Conservation (phyloP, 2,797 vertebrate species). For the Telmatherina bonti region DNA sequence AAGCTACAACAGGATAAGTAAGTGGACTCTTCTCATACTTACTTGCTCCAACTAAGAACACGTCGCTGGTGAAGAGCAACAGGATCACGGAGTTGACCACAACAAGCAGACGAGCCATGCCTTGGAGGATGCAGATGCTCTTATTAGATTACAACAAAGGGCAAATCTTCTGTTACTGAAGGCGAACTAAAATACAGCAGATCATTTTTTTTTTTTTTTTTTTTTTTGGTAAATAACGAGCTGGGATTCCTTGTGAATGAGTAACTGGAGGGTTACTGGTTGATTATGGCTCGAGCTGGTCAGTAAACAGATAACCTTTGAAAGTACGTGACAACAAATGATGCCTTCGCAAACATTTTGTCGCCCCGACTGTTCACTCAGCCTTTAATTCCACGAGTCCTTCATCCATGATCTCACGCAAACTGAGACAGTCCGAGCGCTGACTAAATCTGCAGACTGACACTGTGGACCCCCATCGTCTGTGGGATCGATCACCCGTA, state of each 20-base stretch:
- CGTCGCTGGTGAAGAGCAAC: conserved; percentile 92
- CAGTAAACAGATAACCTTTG: conserved; percentile 40
- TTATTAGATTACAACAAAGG: conserved; percentile 21
- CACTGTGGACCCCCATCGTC: conserved; percentile 21
- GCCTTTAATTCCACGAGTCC: conserved; percentile 61
- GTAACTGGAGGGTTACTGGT: background rate
- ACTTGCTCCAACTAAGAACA: conserved; percentile 93
- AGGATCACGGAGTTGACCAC: conserved; percentile 88
- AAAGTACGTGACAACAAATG: conserved; percentile 38
- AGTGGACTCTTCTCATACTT: conserved; percentile 73
- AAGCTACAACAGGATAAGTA: conserved; percentile 20
- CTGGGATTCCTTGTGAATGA: conserved; percentile 22
- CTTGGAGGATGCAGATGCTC: conserved; percentile 49
- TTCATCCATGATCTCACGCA: conserved; percentile 29
- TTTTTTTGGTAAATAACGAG: conserved; percentile 12
- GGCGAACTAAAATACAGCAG: conserved; percentile 38
- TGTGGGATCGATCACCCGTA: conserved; percentile 22
- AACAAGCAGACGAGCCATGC: conserved; percentile 87
- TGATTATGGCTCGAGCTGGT: conserved; percentile 44
- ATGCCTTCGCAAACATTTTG: conserved; percentile 58
- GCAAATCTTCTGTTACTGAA: conserved; percentile 39
- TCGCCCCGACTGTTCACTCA: conserved; percentile 50
- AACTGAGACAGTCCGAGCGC: conserved; percentile 9
- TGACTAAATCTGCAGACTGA: conserved; percentile 13
- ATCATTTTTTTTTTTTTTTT: conserved; percentile 33